A percentile compares a stretch with the other conserved stretches of the same genome.
Evolutionary conservation across 2,888 invertebrate genomes (phyloP).

Genomic region (Melanostoma mellinum): DNA sequence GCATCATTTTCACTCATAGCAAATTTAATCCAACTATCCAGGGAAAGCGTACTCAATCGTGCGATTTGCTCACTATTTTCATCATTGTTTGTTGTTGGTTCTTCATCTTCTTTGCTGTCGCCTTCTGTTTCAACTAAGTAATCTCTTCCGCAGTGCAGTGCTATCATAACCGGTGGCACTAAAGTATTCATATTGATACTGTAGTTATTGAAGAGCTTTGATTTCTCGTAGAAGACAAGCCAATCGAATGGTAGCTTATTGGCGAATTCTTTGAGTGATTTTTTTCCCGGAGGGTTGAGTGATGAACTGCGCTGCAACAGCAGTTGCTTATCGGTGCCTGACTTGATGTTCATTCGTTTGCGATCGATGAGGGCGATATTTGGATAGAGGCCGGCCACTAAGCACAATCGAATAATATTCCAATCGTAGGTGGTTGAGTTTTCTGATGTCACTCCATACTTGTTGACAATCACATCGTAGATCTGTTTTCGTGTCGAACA

Average conservation of each 20-base stretch:
- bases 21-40: conserved; percentile 90
- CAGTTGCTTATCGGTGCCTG: conserved; percentile 84
- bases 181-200: conserved; percentile 91
- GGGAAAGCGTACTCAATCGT: conserved; percentile 82
- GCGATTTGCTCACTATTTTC: conserved; percentile 76
- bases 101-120: conserved; percentile 72
- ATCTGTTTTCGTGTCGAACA: conserved; percentile 92
- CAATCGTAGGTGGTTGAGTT: conserved; percentile 84
- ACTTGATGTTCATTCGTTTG: conserved; percentile 85
- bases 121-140: conserved; percentile 60
- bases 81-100: conserved; percentile 29
- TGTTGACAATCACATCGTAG: conserved; percentile 88
- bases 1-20: conserved; percentile 86
- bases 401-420: conserved; percentile 94
- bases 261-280: conserved; percentile 76
- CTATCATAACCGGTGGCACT: conserved; percentile 91
- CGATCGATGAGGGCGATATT: conserved; percentile 90
- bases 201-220: conserved; percentile 86
- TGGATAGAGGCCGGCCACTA: conserved; percentile 95
- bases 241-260: conserved; percentile 88
- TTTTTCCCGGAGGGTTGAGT: conserved; percentile 75
- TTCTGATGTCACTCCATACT: conserved; percentile 86
- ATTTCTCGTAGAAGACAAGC: conserved; percentile 94
- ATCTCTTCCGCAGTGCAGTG: conserved; percentile 84
- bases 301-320: conserved; percentile 85